Percentiles rank a stretch among this genome's conserved stretches.
Conservation (phyloP, 2,888 invertebrate species). For the Drosophila mimica region DNA sequence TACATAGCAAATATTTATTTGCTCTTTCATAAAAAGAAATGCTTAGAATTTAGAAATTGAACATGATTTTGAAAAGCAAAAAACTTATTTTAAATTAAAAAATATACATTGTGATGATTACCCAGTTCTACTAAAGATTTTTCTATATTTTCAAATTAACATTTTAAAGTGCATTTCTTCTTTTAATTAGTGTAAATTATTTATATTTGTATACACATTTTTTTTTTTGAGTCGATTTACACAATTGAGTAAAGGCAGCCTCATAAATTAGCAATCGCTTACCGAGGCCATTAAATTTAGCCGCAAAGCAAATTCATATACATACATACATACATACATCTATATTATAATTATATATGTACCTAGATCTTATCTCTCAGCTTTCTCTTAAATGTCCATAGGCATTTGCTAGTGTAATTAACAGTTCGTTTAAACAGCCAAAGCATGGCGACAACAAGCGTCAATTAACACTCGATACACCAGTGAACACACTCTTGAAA, state of each 20-base stretch:
- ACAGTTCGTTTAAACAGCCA: constrained; percentile 61
- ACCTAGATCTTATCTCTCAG: constrained; percentile 1
- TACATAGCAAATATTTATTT: not conserved
- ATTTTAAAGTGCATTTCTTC: not conserved
- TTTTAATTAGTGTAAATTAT: not conserved
- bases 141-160: not conserved
- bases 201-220: not conserved
- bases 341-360: not conserved
- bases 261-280: constrained; percentile 43
- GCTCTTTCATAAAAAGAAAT: not conserved
- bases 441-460: constrained; percentile 65
- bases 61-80: not conserved
- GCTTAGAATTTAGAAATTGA: not conserved
- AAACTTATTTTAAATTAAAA: not conserved
- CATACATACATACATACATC: too few relatives aligned
- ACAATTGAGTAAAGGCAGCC: constrained; percentile 1
- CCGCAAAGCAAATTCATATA: constrained; percentile 25
- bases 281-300: constrained; percentile 37
- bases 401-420: constrained; percentile 66
- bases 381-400: constrained; percentile 56
- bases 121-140: not conserved
- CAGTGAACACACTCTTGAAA: constrained; percentile 9
- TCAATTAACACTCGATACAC: constrained; percentile 68
- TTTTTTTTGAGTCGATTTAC: not conserved
- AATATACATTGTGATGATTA: not conserved